A percentile compares a stretch with the other conserved stretches of the same genome.
phyloP scores from a whole-genome alignment of 2,113 vertebrate species.

The Anser brachyrhynchus region DNA sequence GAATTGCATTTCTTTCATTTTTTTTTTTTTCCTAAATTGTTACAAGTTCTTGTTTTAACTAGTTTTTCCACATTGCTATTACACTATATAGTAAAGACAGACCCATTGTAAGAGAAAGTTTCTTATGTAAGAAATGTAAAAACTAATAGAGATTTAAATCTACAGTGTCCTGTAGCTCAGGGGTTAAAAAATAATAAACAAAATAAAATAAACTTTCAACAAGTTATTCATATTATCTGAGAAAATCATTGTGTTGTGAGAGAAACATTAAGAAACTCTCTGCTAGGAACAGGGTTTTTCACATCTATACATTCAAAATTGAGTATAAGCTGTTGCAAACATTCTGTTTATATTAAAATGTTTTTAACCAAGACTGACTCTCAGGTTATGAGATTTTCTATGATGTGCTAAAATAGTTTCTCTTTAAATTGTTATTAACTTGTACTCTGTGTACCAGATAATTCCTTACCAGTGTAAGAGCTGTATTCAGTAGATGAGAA shows the following conservation, averaged over 20 bases:
- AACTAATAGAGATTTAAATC: neutral
- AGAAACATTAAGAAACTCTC: neutral
- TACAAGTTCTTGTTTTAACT: neutral
- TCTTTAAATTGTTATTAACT: neutral
- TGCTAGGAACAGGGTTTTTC: neutral
- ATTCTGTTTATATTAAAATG: neutral
- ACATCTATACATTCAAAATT: neutral
- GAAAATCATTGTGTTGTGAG: neutral
- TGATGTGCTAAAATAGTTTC: neutral
- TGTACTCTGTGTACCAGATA: neutral
- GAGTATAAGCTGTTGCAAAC: neutral
- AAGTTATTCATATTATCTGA: neutral
- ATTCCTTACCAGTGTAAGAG: neutral
- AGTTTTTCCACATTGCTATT: neutral
- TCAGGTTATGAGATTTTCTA: neutral
- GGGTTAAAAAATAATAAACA: neutral
- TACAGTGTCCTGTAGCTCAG: neutral
- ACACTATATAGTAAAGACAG: neutral
- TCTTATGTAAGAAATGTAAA: neutral
- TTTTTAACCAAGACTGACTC: neutral
- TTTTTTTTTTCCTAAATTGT: neutral
- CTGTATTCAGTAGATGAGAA: neutral
- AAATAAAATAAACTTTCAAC: neutral
- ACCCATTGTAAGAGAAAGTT: neutral
- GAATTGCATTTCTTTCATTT: neutral